These are phyloP conservation scores for Psix sp. DNA, from an alignment of 1,140 invertebrate species.

Conservation along the genomic window DNA sequence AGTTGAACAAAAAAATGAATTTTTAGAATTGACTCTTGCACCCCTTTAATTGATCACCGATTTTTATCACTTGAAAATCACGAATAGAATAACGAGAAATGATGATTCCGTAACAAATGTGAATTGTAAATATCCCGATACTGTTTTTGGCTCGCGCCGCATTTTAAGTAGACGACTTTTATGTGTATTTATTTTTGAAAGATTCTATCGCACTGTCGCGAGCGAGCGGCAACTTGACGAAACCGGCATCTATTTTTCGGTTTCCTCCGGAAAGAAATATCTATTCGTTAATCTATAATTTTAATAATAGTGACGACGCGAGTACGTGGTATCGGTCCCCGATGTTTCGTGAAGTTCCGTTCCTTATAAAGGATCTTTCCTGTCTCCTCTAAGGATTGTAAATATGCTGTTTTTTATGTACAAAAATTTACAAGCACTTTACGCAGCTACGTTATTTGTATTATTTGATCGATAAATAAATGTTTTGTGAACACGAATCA, in stretches of 20 bases:
- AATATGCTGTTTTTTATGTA: constrained; percentile 23
- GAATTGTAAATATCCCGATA: constrained; percentile 22
- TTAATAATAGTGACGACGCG: neutral
- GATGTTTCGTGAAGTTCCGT: neutral
- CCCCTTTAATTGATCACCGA: neutral
- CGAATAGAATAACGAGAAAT: neutral
- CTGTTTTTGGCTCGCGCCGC: neutral
- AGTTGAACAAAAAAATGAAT: no score
- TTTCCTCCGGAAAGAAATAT: no score
- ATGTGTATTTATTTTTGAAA: constrained; percentile 27
- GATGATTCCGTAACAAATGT: neutral
- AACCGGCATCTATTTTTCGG: neutral
- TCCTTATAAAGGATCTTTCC: constrained; percentile 3
- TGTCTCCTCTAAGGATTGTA: constrained; percentile 12
- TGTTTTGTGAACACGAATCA: constrained; percentile 5
- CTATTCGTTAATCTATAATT: neutral
- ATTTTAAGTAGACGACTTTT: constrained; percentile 14
- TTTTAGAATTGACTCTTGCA: no score
- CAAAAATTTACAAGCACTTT: constrained; percentile 12
- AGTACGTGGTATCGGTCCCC: neutral
- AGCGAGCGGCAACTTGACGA: constrained; percentile 6
- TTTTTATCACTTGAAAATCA: neutral
- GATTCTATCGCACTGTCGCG: constrained; percentile 12
- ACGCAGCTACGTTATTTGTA: constrained; percentile 22
- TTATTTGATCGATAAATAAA: constrained; percentile 30